Base-by-base conservation (phyloP, 1,140 invertebrate genomes). In the Lethrus apterus region DNA sequence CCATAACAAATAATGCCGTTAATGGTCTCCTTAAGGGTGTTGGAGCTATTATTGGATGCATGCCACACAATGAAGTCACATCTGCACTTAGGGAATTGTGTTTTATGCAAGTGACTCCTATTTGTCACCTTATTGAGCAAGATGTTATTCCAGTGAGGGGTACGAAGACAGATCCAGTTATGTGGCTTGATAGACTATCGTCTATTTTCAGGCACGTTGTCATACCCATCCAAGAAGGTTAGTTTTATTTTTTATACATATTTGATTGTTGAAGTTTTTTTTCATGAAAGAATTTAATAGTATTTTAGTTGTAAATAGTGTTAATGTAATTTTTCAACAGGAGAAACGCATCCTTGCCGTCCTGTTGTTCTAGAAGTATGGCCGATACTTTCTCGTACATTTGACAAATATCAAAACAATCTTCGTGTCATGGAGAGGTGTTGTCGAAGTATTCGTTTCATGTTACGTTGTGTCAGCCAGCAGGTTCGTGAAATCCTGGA, bases 171-270 rank as follows among this genome's bases (percentile, higher is more conserved):
- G 92, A 97, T 75, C 93, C 93, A n/a, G 81, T 82, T 14, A 70
- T 90, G 46, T 98, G 92, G 90, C 70, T 99, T 29, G 93, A 98
- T 72, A 75, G 93, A 57, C 71, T 98, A 45, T 81, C 93, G 13
- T 84, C 89, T 31, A 80, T 98, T 50, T 94, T 97, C 68, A 81
- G 85, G 48, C 80, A 79, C 66, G 77, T 80, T 29, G 68, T 81
- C 11, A 45, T 47, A 13, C 40, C 34, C 15, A 21, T 57, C 3
- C 20, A 15, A 43, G 56, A 58, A 47, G 59, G 60, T 64, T 49
- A 56, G 50, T 50, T 24, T 30, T 14, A 29, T 10, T 8, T 26
- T 11, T 15, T 10, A 8, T 7, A 7, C 7, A 29, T 8, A 8
- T 21, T 3, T 15, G 32, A n/a, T 33, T 33, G 32, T 33, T 13